These are phyloP conservation scores for Diglossa cyanea DNA, from an alignment of 2,797 vertebrate species.

Conservation along the genomic window DNA sequence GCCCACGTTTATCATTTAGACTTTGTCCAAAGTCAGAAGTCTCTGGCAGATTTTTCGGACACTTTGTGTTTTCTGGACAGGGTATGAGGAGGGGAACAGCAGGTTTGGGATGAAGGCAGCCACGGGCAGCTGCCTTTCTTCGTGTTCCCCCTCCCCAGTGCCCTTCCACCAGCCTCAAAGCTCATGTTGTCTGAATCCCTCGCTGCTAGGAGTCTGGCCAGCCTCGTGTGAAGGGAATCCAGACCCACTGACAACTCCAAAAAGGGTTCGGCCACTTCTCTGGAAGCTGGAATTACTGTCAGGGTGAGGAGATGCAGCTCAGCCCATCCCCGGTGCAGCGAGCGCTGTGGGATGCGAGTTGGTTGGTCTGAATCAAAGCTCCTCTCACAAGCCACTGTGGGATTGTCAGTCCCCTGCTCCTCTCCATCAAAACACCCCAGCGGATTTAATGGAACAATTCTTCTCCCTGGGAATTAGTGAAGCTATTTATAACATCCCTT, in stretches of 20 bases:
- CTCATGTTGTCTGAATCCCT: conserved; percentile 9
- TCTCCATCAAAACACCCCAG: background rate
- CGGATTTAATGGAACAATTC: background rate
- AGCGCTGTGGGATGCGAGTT: fast-evolving
- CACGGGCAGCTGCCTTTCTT: background rate
- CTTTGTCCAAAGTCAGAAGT: conserved; percentile 21
- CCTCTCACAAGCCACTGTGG: background rate
- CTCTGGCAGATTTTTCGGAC: background rate
- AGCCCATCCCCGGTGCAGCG: background rate
- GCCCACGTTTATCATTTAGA: background rate
- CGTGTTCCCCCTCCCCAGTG: background rate
- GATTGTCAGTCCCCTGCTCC: background rate
- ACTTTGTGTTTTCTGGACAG: background rate
- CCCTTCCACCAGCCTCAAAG: background rate
- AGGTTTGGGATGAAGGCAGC: background rate
- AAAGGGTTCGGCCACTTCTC: conserved; percentile 38
- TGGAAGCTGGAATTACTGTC: background rate
- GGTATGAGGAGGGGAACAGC: background rate
- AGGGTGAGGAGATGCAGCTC: background rate
- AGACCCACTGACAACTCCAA: conserved; percentile 33
- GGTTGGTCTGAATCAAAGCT: background rate
- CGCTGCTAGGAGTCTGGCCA: conserved; percentile 55
- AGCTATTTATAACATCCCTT: conserved; percentile 8
- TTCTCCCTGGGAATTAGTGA: conserved; percentile 18
- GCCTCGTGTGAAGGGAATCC: conserved; percentile 11